phyloP scores from a whole-genome alignment of 2,113 vertebrate genomes.

The Buteo buteo region DNA sequence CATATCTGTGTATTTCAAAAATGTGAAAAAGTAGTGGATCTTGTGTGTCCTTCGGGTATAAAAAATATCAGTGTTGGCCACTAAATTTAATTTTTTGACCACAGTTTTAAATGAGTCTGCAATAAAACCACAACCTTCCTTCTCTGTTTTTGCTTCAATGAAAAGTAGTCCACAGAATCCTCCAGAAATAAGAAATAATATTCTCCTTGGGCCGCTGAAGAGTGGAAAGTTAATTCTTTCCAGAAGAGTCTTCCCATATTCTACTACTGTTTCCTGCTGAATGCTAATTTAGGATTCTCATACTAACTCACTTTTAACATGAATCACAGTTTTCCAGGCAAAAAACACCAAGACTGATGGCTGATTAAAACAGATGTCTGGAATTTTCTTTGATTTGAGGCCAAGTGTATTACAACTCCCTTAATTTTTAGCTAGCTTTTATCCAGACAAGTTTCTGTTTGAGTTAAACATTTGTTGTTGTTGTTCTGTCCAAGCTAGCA shows the following conservation, averaged over 20 bases:
- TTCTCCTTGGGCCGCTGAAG: neutral
- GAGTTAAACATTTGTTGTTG: neutral
- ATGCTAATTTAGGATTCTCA: neutral
- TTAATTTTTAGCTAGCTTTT: neutral
- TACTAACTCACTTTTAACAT: neutral
- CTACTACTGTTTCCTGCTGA: neutral
- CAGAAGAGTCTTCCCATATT: neutral
- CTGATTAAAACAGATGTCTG: neutral
- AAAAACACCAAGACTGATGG: neutral
- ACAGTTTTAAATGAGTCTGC: neutral
- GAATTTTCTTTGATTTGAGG: neutral
- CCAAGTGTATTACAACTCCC: neutral
- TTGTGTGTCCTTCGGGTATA: neutral
- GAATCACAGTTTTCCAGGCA: constrained; percentile 2
- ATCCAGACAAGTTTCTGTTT: neutral
- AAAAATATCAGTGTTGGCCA: neutral
- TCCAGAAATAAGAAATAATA: neutral
- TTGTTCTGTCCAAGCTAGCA: neutral
- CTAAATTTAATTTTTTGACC: neutral
- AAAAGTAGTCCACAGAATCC: neutral
- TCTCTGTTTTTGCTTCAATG: neutral
- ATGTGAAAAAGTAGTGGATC: neutral
- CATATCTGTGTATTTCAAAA: neutral
- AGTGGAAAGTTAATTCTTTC: neutral
- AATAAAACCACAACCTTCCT: neutral